phyloP scores from a whole-genome alignment of 2,113 vertebrate genomes.

The Athene cunicularia region DNA sequence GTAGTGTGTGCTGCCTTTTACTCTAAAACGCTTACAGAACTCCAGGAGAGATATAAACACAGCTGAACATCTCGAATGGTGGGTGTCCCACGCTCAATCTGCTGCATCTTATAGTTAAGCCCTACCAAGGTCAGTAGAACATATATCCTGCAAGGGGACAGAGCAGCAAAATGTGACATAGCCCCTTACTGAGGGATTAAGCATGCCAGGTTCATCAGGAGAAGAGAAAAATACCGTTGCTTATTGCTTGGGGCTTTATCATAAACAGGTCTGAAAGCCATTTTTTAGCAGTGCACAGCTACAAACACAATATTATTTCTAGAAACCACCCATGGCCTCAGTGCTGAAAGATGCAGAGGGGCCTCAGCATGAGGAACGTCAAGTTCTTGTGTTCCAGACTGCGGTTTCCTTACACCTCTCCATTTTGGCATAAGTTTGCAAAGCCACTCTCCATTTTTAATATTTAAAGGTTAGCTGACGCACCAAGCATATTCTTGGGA shows the following conservation, averaged over 20 bases:
- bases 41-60: neutral
- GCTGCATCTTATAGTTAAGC: neutral
- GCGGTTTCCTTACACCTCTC: conserved; percentile 67
- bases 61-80: neutral
- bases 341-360: conserved; percentile 48
- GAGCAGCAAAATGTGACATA: neutral
- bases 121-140: neutral
- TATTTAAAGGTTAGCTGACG: conserved; percentile 59
- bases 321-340: conserved; percentile 62
- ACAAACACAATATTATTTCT: conserved; percentile 69
- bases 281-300: conserved; percentile 15
- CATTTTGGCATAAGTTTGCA: conserved; percentile 51
- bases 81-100: neutral
- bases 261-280: conserved; percentile 35
- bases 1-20: neutral
- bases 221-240: neutral
- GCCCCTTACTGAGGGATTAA: neutral
- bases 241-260: neutral
- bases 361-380: conserved; percentile 34
- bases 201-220: neutral
- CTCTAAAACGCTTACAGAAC: neutral
- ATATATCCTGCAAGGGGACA: neutral
- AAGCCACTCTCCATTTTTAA: conserved; percentile 62
- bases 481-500: conserved; percentile 28
- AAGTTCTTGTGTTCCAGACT: conserved; percentile 47